Evolutionary conservation across 1,140 invertebrate genomes (phyloP).

Genomic region (Brachionus angularis): DNA sequence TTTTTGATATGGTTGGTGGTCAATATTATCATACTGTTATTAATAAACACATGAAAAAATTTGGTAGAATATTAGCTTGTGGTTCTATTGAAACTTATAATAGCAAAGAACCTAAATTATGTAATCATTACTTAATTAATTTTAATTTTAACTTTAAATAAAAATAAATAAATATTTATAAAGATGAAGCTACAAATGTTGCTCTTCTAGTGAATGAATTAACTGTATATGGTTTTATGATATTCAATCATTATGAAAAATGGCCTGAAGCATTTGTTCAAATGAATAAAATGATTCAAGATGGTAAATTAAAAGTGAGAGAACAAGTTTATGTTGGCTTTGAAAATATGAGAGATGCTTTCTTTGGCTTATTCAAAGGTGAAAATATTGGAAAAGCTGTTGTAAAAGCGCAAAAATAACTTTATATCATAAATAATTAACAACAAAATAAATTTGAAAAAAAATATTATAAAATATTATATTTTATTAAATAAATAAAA

Average conservation of each 20-base stretch:
- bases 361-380: slow-evolving; percentile 64
- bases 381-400: slow-evolving; percentile 66
- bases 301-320: slow-evolving; percentile 64
- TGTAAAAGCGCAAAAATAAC: no score
- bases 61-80: slow-evolving; percentile 46
- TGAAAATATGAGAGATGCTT: slow-evolving; percentile 65
- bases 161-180: no score
- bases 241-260: slow-evolving; percentile 48
- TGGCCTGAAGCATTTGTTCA: slow-evolving; percentile 62
- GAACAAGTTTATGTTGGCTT: slow-evolving; percentile 66
- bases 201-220: slow-evolving; percentile 46
- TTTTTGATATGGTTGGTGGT: slow-evolving; percentile 64
- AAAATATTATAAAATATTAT: no score
- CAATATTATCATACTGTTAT: slow-evolving; percentile 45
- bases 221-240: slow-evolving; percentile 46
- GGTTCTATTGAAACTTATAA: slow-evolving; percentile 47
- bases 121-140: no score
- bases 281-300: slow-evolving; percentile 64
- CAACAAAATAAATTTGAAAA: no score
- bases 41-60: slow-evolving; percentile 46
- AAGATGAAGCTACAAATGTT: slow-evolving; percentile 43
- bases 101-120: slow-evolving; percentile 48
- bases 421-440: no score
- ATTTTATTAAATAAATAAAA: no score
- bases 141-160: no score